A percentile compares a stretch with the other conserved stretches of the same genome.
These are phyloP conservation scores for Leucophora obtusa DNA, from an alignment of 2,888 invertebrate species.

Conservation along the genomic window DNA sequence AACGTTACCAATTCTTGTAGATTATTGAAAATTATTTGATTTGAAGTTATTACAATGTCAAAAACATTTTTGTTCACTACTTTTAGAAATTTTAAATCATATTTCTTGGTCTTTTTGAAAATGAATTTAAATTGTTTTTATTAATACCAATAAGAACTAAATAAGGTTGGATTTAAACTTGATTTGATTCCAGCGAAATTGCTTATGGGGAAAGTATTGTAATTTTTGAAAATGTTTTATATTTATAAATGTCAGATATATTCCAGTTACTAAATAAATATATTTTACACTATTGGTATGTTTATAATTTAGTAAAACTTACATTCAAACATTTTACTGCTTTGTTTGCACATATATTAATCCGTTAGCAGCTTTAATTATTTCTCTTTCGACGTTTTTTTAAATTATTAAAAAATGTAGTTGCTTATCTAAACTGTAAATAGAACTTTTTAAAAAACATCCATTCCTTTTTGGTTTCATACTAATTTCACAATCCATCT, in stretches of 20 bases:
- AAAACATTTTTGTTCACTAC: too few species aligned
- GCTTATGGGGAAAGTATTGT: too few species aligned
- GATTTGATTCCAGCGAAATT: too few species aligned
- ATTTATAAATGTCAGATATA: background rate
- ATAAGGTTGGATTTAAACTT: too few species aligned
- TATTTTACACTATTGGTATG: slow-evolving; percentile 21
- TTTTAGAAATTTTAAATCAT: too few species aligned
- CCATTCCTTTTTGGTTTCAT: slow-evolving; percentile 39
- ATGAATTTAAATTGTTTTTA: too few species aligned
- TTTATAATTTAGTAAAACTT: slow-evolving; percentile 40
- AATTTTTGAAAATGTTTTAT: background rate
- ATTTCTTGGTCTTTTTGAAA: too few species aligned
- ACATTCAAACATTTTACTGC: slow-evolving; percentile 57
- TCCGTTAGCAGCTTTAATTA: slow-evolving; percentile 50
- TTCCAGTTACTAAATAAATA: slow-evolving; percentile 42
- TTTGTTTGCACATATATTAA: slow-evolving; percentile 8
- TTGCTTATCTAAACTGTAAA: slow-evolving; percentile 57
- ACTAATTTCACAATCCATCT: slow-evolving; percentile 30
- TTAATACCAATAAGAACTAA: too few species aligned
- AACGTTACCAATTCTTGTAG: too few species aligned
- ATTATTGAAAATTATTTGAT: too few species aligned
- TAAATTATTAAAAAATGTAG: slow-evolving; percentile 11
- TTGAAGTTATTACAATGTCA: too few species aligned
- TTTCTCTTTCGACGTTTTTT: slow-evolving; percentile 61
- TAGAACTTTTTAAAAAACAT: slow-evolving; percentile 54